Conservation (phyloP, 2,113 vertebrate genomes). For the Leptosomus discolor region DNA sequence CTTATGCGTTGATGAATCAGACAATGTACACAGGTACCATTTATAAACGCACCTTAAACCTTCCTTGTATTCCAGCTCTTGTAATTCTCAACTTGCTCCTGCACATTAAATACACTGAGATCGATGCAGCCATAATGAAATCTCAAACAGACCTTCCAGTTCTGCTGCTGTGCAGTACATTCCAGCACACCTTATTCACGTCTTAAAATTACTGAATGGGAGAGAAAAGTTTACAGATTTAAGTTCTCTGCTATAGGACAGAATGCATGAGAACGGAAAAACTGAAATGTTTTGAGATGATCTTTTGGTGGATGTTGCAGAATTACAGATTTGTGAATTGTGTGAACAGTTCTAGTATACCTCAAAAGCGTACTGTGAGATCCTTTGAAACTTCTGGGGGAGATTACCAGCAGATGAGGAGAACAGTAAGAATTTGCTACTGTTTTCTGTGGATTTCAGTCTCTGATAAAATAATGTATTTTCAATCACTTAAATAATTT, state of each 20-base stretch:
- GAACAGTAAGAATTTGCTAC: not conserved
- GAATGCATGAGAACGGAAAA: not conserved
- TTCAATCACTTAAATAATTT: not conserved
- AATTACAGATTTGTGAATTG: not conserved
- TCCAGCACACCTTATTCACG: not conserved
- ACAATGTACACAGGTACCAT: not conserved
- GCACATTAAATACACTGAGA: not conserved
- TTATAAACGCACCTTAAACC: not conserved
- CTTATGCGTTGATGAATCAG: rapidly evolving
- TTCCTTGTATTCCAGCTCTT: not conserved
- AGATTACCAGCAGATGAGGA: not conserved
- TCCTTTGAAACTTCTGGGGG: not conserved
- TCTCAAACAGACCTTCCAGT: not conserved
- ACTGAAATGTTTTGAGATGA: not conserved
- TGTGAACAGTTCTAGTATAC: not conserved
- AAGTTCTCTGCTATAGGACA: not conserved
- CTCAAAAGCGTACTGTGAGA: not conserved
- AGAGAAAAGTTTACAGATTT: not conserved
- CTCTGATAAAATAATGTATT: not conserved
- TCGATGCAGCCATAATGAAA: not conserved
- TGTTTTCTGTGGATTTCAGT: not conserved
- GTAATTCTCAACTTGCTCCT: not conserved
- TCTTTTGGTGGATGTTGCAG: not conserved
- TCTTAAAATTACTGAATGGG: not conserved
- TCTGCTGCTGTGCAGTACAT: not conserved